These are phyloP conservation scores for Haemorhous mexicanus DNA, from an alignment of 2,113 vertebrate species.

Conservation along the genomic window DNA sequence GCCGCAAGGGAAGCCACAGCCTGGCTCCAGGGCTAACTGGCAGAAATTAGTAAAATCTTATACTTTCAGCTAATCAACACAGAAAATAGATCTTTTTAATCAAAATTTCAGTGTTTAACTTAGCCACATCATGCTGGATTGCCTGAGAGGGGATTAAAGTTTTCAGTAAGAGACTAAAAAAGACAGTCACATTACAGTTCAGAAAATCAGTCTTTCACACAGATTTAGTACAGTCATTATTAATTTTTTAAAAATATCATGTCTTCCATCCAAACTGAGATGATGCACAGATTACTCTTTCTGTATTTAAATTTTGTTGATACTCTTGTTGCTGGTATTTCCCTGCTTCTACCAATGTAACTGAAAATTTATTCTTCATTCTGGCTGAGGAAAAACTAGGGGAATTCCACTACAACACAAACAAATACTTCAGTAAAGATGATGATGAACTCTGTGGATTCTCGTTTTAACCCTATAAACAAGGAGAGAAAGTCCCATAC, in stretches of 20 bases:
- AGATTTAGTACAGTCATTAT: not conserved
- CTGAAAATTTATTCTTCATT: not conserved
- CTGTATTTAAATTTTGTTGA: not conserved
- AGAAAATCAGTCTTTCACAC: not conserved
- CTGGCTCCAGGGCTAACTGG: not conserved
- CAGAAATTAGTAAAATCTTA: not conserved
- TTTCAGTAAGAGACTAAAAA: not conserved
- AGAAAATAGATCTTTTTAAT: not conserved
- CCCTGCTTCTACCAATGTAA: not conserved
- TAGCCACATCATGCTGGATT: not conserved
- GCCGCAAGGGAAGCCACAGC: not conserved
- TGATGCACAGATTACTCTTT: not conserved
- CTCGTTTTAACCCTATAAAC: not conserved
- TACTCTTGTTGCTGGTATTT: not conserved
- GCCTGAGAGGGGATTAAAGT: not conserved
- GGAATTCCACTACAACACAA: not conserved
- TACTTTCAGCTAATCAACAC: not conserved
- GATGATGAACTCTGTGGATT: not conserved
- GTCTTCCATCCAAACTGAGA: not conserved
- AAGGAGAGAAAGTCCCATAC: not conserved
- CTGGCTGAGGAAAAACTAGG: not conserved
- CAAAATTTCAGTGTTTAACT: not conserved
- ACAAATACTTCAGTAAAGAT: not conserved
- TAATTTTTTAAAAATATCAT: not conserved
- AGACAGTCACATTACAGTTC: not conserved